Conservation (phyloP, 2,797 vertebrate species). For the Esox masquinongy region DNA sequence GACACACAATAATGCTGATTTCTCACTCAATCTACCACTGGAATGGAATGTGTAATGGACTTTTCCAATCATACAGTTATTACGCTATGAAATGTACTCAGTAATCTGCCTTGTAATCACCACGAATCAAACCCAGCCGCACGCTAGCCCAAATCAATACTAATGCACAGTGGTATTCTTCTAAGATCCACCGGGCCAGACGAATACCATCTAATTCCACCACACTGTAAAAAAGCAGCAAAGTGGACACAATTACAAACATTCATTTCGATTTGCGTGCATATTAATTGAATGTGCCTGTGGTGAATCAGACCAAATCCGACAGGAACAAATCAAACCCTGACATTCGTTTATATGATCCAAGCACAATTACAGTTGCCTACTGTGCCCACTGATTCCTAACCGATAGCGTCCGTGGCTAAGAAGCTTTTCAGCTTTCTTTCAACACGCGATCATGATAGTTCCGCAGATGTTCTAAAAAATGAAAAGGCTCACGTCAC, state of each 20-base stretch:
- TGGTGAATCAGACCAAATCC: constrained; percentile 37
- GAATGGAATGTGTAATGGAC: background rate
- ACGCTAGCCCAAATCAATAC: constrained; percentile 1
- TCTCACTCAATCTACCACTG: background rate
- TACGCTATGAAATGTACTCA: background rate
- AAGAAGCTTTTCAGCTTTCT: too few relatives aligned
- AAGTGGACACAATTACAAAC: constrained; percentile 1
- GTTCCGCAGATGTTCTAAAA: too few relatives aligned
- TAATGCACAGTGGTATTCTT: background rate
- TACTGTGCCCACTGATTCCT: constrained; percentile 13
- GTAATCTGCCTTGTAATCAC: constrained; percentile 5
- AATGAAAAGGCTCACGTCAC: too few relatives aligned
- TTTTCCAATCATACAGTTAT: background rate
- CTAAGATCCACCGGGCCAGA: background rate
- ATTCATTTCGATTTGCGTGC: background rate
- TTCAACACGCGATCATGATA: too few relatives aligned
- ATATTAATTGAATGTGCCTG: background rate
- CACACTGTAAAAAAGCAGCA: background rate
- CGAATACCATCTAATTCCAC: background rate
- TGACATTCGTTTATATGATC: constrained; percentile 39
- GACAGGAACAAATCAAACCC: constrained; percentile 47
- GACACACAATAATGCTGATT: background rate
- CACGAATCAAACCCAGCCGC: background rate
- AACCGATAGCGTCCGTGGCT: too few relatives aligned
- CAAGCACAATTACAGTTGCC: constrained; percentile 22